Conservation (phyloP, 1,140 invertebrate genomes). For the Polypedilum vanderplanki region DNA sequence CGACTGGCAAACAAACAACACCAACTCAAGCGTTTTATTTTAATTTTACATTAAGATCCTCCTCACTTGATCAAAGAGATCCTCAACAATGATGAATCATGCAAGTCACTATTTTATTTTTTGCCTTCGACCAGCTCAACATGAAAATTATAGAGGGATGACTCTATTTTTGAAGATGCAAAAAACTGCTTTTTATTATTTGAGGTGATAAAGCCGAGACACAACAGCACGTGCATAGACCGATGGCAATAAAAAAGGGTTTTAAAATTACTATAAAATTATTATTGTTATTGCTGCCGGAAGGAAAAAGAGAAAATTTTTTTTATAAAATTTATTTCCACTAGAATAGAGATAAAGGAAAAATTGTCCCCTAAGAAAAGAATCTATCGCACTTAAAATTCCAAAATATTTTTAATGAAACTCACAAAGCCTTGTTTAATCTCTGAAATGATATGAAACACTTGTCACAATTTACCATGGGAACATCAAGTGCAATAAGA, state of each 20-base stretch:
- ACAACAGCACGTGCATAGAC: background rate
- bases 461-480: conserved; percentile 16
- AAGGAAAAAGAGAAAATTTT: background rate
- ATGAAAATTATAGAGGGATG: conserved; percentile 18
- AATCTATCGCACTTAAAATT: background rate
- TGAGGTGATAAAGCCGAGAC: background rate
- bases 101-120: background rate
- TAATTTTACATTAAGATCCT: conserved; percentile 10
- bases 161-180: background rate
- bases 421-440: background rate
- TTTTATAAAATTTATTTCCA: background rate
- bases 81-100: background rate
- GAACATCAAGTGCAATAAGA: conserved; percentile 1
- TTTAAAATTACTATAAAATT: background rate
- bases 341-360: conserved; percentile 12
- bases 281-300: background rate
- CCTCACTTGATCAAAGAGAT: background rate
- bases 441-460: conserved; percentile 18
- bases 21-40: background rate
- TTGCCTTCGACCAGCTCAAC: background rate
- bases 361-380: background rate
- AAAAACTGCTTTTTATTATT: background rate
- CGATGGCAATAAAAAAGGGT: background rate
- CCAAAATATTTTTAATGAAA: no score
- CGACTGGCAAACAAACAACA: background rate